phyloP scores from a whole-genome alignment of 2,113 vertebrate genomes.

The Apeltes quadracus region DNA sequence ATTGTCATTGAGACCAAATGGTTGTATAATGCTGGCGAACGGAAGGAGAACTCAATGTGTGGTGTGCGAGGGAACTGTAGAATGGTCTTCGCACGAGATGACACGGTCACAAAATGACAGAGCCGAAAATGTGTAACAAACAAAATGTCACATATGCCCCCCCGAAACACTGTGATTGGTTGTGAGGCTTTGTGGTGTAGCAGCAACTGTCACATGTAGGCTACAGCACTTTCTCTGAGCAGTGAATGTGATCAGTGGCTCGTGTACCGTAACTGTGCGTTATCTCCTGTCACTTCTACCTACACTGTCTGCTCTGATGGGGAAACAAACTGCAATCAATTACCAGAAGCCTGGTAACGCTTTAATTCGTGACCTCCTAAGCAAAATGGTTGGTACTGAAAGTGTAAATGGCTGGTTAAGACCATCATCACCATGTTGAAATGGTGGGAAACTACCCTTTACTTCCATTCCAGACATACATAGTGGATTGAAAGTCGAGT shows the following conservation, averaged over 20 bases:
- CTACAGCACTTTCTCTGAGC: constrained; percentile 28
- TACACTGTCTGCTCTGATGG: background rate
- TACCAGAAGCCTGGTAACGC: background rate
- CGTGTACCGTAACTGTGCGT: background rate
- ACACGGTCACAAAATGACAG: constrained; percentile 64
- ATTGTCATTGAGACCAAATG: background rate
- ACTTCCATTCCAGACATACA: background rate
- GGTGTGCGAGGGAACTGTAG: constrained; percentile 34
- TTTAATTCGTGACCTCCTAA: background rate
- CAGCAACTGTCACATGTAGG: constrained; percentile 55
- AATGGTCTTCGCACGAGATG: constrained; percentile 51
- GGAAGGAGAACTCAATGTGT: constrained; percentile 8
- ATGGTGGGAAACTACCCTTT: background rate
- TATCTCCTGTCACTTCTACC: background rate
- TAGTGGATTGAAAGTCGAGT: background rate
- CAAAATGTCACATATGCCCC: constrained; percentile 74
- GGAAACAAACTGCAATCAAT: background rate
- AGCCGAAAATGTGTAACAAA: constrained; percentile 64
- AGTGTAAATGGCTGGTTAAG: background rate
- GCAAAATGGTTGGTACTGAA: background rate
- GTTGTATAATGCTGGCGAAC: background rate
- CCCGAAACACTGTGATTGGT: constrained; percentile 55
- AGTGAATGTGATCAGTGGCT: constrained; percentile 26
- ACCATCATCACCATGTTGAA: background rate
- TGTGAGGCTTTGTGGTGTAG: constrained; percentile 59